Conservation (phyloP, 2,113 vertebrate species). For the Scatophagus argus region DNA sequence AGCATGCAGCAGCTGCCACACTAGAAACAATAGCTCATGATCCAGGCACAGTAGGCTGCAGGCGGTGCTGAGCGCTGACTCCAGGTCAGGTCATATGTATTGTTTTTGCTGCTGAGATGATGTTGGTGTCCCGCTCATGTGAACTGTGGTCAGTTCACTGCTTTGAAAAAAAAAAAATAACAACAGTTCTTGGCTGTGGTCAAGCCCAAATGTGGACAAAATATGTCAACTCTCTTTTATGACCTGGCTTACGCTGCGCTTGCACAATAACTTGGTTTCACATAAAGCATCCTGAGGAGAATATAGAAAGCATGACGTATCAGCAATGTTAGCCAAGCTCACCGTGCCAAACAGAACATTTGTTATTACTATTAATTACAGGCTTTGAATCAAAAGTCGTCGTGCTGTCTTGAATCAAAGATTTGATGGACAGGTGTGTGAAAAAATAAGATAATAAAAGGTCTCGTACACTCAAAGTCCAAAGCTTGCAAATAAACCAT, state of each 20-base stretch:
- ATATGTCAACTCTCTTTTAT: slow-evolving; percentile 18
- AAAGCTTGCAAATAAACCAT: neutral
- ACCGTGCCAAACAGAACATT: neutral
- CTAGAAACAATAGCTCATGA: slow-evolving; percentile 65
- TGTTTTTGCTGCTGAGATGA: slow-evolving; percentile 27
- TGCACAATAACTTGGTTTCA: slow-evolving; percentile 11
- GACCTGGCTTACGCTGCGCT: neutral
- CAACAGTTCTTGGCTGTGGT: neutral
- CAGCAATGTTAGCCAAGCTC: neutral
- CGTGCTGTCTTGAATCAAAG: neutral
- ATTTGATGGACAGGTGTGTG: neutral
- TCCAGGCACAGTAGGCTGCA: slow-evolving; percentile 66
- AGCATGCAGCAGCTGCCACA: slow-evolving; percentile 77
- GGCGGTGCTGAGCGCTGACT: slow-evolving; percentile 31
- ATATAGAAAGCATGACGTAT: neutral
- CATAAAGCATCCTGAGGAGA: neutral
- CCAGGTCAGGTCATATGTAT: slow-evolving; percentile 43
- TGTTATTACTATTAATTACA: neutral
- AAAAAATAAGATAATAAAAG: neutral
- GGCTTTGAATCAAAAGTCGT: neutral
- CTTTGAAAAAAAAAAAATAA: no score
- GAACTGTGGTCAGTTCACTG: neutral
- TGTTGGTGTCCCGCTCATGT: slow-evolving; percentile 11
- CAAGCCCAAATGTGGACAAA: slow-evolving; percentile 28
- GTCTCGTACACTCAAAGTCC: neutral